Evolutionary conservation across 2,888 invertebrate genomes (phyloP), one percentile per base, ranked within the genome.

Genomic region (Drosophila pseudotakahashii): DNA sequence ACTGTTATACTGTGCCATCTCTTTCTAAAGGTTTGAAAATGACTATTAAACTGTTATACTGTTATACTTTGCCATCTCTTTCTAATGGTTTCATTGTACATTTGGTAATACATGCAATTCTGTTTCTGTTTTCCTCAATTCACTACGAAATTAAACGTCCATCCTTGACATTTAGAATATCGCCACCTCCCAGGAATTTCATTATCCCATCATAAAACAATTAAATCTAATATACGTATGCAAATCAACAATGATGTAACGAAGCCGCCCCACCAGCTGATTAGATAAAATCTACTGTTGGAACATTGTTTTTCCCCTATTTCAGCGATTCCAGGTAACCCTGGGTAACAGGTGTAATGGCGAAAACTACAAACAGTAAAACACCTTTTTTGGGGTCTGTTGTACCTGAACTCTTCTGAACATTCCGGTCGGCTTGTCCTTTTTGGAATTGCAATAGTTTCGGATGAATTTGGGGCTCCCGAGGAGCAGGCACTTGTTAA

Each of bases 321-420:
- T 19, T 42, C 26, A n/a, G 2, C 14, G 5, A 16, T 36, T 10
- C 10, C 2, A 2, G 16, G 67, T 67, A 19, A 66, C 64, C 59
- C 54, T 7, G 67, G 64, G 64, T 66, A 66, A 66, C 64, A 53
- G 54, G 64, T 66, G 23, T 45, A 39, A 37, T 11, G 30, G 30
- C 32, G 41, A 57, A 16, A 55, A 54, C 13, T 11, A 7, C 26
- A 32, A 9, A 36, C 7, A 23, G 1, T 14, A 4, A 13, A 45
- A 7, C 26, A 26, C 3, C 10, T 11, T 48, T 7, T 19, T 4
- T 13, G 13, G 16, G 13, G 5, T 39, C n/a, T 11, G 2, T 4
- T 39, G n/a, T 87, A 83, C 86, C 86, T 86, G 84, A 63, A 86
- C 47, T 75, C 52, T 84, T 45, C 50, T 69, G 2, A 87, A 52